Evolutionary conservation across 2,888 invertebrate genomes (phyloP), one percentile per base, ranked within the genome.

Genomic region (Pyrochroa serraticornis): DNA sequence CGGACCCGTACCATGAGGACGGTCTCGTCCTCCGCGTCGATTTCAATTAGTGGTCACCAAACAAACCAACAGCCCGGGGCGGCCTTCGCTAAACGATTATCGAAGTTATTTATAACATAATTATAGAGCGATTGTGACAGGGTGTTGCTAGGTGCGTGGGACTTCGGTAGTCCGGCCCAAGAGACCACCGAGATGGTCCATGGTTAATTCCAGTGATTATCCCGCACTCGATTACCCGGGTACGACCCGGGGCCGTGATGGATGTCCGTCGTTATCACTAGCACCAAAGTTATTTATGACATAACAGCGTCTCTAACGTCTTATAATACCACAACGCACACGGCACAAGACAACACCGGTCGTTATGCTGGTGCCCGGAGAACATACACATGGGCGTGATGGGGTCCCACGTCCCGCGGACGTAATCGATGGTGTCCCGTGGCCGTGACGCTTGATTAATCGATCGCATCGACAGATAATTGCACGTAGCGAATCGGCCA

Each of bases 191-290:
- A 52, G 72, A 67, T 67, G 80, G 77, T 79, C 79, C 77, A 75
- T 41, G 13, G 74, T 79, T 84, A 83, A 84, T 83, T 82, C 82
- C 78, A 82, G 83, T 83, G 81, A 83, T 83, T 83, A 83, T 78
- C 78, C 73, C 66, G 72, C 72, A 71, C 75, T 75, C 74, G 75
- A 73, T 75, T 75, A 74, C 72, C 69, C 64, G 65, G 70, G 71
- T 49, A 58, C 64, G 62, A 66, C 67, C 67, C 62, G 49, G 62
- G 42, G 58, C 59, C 51, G 68, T 72, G 71, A 72, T 72, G 68
- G 72, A 72, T 71, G 71, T 65, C 63, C 66, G 48, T 59, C 52
- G 64, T 64, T 67, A 69, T 70, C 70, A 67, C 65, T 64, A 42
- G 61, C 52, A 58, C 61, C 50, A 32, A 55, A 46, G 54, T 66